phyloP scores from a whole-genome alignment of 2,797 vertebrate species.

The Aldrovandia affinis region DNA sequence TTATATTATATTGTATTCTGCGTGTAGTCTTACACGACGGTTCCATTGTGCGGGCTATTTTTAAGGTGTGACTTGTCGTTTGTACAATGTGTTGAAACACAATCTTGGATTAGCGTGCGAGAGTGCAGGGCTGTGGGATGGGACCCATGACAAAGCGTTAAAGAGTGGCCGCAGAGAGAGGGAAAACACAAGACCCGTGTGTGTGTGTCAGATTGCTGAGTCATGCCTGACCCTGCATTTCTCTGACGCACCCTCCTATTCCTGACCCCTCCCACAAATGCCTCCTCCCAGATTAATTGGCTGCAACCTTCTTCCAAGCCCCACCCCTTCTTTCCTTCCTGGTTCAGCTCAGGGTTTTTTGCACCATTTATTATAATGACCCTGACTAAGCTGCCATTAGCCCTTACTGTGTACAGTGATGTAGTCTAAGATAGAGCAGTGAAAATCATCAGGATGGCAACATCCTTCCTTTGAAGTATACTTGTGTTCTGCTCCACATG shows the following conservation, averaged over 20 bases:
- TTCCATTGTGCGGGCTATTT: not conserved
- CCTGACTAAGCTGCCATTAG: conserved; percentile 19
- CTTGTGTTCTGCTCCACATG: not conserved
- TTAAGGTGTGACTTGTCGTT: not conserved
- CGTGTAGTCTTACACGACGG: conserved; percentile 40
- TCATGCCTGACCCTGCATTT: conserved; percentile 47
- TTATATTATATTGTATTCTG: no score
- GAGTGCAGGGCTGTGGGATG: not conserved
- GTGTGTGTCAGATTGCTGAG: conserved; percentile 54
- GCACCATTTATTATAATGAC: not conserved
- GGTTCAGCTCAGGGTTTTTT: not conserved
- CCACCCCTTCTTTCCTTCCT: conserved; percentile 41
- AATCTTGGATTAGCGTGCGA: not conserved
- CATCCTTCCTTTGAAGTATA: not conserved
- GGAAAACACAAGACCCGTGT: not conserved
- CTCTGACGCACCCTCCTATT: not conserved
- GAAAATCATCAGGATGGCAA: not conserved
- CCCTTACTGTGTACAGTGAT: not conserved
- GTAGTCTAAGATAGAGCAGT: not conserved
- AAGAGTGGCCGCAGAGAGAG: not conserved
- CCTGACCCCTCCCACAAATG: not conserved
- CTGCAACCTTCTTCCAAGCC: not conserved
- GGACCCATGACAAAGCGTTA: not conserved
- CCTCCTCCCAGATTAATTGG: not conserved
- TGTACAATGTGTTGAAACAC: not conserved